These are phyloP conservation scores for Sarcoramphus papa DNA, from an alignment of 2,797 vertebrate species.

Conservation along the genomic window DNA sequence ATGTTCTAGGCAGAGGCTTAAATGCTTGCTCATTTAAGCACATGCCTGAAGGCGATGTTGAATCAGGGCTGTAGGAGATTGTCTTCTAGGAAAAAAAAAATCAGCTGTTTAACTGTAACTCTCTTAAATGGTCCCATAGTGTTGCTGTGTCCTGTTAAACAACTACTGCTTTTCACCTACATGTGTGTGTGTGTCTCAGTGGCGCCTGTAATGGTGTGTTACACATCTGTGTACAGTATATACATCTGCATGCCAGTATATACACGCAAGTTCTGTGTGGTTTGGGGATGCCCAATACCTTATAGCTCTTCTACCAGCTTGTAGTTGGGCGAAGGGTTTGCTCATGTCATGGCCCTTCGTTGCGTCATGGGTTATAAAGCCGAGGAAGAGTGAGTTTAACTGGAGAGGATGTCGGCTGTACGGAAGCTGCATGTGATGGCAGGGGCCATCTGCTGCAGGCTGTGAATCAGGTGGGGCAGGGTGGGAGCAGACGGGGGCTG, in stretches of 20 bases:
- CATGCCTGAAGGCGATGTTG: background rate
- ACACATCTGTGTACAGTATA: accelerated
- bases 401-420: background rate
- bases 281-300: background rate
- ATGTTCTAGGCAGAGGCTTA: background rate
- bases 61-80: background rate
- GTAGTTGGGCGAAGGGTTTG: background rate
- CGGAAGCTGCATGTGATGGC: accelerated
- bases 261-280: background rate
- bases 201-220: background rate
- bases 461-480: background rate
- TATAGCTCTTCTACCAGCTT: background rate
- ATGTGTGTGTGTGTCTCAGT: background rate
- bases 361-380: background rate
- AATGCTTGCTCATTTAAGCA: background rate
- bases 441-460: background rate
- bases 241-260: background rate
- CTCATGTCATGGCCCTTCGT: background rate
- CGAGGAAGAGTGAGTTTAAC: background rate
- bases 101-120: background rate
- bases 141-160: background rate
- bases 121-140: background rate
- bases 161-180: background rate
- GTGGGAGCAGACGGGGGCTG: background rate
- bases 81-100: background rate